Base-by-base conservation (phyloP, 2,888 invertebrate species). In the Pecten maximus region DNA sequence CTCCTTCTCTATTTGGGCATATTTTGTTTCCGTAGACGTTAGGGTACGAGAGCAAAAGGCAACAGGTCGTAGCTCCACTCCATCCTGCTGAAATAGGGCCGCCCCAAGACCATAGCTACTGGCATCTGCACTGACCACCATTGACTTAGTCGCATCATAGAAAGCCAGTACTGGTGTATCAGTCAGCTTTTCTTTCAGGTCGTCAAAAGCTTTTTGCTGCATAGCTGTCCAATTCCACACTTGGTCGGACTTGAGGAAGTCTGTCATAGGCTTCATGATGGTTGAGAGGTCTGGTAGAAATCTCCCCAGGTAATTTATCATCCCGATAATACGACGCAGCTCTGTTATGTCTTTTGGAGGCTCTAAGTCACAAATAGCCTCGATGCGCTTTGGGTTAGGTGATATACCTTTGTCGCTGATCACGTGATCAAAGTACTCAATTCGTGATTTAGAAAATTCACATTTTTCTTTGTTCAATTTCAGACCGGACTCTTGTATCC, bases 201-300 rank as follows among this genome's bases (percentile, higher is more conserved):
- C 44, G 12, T 12, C 44, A 44, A 44, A 44, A 12, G 44, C 8
- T 10, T 44, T 44, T 44, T 44, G 44, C 12, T 44, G 6, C 6
- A n/a, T n/a, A 44, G 44, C 12, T 44, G 12, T 44, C 92, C 92
- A 92, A 0, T 35, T 88, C 91, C 91, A 91, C 28, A 19, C n/a
- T 0, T 40, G 40, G 44, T 93, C 90, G 87, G 48, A n/a, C 16
- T 87, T 48, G 3, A 90, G 90, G 0, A 92, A 87, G 35, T 91
- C 87, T 39, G 88, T n/a, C n/a, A n/a, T n/a, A n/a, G n/a, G n/a
- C n/a, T n/a, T n/a, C n/a, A n/a, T n/a, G n/a, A n/a, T n/a, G n/a
- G 40, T 88, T 23, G 91, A 91, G 48, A 93, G 87, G 16, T 89
- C 88, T 39, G 92, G 93, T 15, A 93, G 50, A 87, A 92, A 93